phyloP scores from a whole-genome alignment of 1,140 invertebrate species.

The Sitodiplosis mosellana region DNA sequence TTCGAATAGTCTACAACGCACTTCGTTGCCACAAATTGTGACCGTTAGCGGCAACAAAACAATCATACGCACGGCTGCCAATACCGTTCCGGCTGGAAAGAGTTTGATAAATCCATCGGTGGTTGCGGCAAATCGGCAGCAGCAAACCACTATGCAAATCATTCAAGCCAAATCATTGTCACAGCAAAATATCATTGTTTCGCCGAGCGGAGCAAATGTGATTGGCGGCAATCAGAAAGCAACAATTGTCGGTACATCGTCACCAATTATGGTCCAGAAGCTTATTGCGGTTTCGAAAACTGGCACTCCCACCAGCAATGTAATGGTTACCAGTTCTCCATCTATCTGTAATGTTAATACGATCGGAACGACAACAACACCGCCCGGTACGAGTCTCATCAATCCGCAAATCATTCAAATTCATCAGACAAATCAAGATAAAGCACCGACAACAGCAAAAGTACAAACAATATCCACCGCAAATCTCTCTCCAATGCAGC shows the following conservation, averaged over 20 bases:
- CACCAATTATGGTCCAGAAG: constrained; percentile 1
- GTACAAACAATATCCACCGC: constrained; percentile 10
- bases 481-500: constrained; percentile 26
- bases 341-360: neutral
- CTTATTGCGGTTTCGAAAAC: neutral
- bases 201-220: too few relatives aligned
- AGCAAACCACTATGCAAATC: neutral
- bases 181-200: too few relatives aligned
- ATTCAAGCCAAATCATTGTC: too few relatives aligned
- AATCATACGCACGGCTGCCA: neutral
- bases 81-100: constrained; percentile 1
- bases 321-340: neutral
- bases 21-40: neutral
- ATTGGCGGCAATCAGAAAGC: neutral
- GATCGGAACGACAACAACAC: neutral
- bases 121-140: constrained; percentile 1
- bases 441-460: constrained; percentile 2
- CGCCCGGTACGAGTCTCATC: constrained; percentile 3
- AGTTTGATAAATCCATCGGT: constrained; percentile 2
- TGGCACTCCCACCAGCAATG: neutral
- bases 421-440: neutral
- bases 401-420: constrained; percentile 7
- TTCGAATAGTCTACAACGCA: neutral
- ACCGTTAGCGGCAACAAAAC: too few relatives aligned
- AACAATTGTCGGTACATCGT: neutral